Base-by-base conservation (phyloP, 2,113 vertebrate species). In the Thamnophis sirtalis region DNA sequence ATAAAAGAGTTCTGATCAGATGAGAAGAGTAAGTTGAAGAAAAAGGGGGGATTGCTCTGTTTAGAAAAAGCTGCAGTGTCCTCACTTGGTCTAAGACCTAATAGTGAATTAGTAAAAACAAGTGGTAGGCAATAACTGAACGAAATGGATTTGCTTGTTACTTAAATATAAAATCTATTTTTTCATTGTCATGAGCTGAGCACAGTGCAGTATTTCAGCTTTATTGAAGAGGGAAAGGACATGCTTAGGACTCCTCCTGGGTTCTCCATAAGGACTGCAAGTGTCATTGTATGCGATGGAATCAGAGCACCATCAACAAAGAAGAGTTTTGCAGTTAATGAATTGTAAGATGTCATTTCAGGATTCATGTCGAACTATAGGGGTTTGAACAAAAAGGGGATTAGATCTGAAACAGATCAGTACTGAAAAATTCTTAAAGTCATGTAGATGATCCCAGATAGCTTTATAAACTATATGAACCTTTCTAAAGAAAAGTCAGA, bases 51-150 rank as follows among this genome's bases (percentile, higher is more conserved):
- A 15, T 43, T 50, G 50, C 2, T 33, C 68, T 48, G 73, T 48
- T 53, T 33, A 87, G 38, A 89, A 88, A 92, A 90, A 95, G 93
- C 93, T 94, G 95, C 94, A 89, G 94, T 26, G 94, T 92, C 94
- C 91, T 84, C 50, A 2, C 51, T 91, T 93, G 91, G 89, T 93
- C 93, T 91, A 85, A 90, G 73, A 88, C 21, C 21, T 84, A 86
- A 55, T 89, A 51, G 58, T 9, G 43, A 63, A 84, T 10, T 17
- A 86, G 58, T 43, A 58, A 85, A 86, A 24, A 56, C 38, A 89
- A 33, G 7, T 58, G 84, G 43, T 84, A 43, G 38, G 54, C 73
- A 51, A 28, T 26, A 91, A 60, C 9, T 53, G 48, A 85, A 86
- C 86, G 2, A 5, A 7, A 10, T 56, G 87, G 55, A 33, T 43